Conservation (phyloP, 23 tunicate genomes). For the Oikopleura vanhoeffeni region DNA sequence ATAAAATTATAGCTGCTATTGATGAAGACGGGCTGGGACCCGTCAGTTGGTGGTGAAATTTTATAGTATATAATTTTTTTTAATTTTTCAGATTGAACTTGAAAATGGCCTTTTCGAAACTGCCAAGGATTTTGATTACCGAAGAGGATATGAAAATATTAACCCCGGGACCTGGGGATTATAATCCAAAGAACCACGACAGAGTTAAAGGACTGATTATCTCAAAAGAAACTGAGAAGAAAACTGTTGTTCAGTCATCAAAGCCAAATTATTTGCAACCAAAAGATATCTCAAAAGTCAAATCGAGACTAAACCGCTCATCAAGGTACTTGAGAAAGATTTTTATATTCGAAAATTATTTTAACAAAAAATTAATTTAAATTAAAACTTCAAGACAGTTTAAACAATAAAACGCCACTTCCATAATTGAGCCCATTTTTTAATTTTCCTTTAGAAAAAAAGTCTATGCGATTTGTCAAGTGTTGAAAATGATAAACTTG, state of each 20-base stretch:
- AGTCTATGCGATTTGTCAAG: too few species aligned
- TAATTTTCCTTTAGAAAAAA: too few species aligned
- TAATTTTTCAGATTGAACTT: not conserved
- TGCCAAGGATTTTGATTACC: not conserved
- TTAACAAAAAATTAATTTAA: too few species aligned
- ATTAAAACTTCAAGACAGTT: too few species aligned
- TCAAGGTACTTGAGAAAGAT: too few species aligned
- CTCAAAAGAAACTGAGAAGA: too few species aligned
- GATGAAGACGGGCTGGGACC: constrained; percentile 10
- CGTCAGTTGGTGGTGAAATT: not conserved
- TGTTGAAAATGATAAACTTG: too few species aligned
- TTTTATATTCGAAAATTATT: too few species aligned
- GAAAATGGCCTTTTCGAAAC: not conserved
- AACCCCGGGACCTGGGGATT: not conserved
- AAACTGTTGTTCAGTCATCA: too few species aligned
- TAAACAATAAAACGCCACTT: too few species aligned
- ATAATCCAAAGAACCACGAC: not conserved
- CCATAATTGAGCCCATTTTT: too few species aligned
- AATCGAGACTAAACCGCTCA: not conserved
- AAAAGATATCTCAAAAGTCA: not conserved
- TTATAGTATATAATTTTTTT: not conserved
- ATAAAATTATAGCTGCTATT: not conserved
- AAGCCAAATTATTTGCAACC: not conserved
- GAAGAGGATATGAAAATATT: not conserved
- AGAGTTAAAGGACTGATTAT: too few species aligned